phyloP scores from a whole-genome alignment of 2,113 vertebrate genomes.

The Nothocercus julius region DNA sequence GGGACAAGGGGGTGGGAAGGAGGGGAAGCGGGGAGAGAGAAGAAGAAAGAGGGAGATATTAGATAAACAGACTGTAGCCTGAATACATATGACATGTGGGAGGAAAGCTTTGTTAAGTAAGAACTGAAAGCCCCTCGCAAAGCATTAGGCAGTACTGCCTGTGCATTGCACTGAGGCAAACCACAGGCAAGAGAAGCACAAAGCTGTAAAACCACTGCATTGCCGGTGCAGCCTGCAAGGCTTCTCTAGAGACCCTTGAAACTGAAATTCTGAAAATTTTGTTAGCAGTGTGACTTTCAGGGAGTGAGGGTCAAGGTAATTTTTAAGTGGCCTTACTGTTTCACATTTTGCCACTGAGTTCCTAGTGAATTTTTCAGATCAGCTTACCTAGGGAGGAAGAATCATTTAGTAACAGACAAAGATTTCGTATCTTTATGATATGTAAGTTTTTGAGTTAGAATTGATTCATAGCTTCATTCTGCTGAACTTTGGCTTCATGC shows the following conservation, averaged over 20 bases:
- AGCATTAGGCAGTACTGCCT: conserved; percentile 33
- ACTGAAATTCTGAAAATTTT: neutral
- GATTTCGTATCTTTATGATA: neutral
- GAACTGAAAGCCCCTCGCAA: conserved; percentile 40
- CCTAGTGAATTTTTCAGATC: neutral
- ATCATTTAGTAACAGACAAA: neutral
- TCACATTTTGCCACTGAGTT: neutral
- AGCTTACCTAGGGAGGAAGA: neutral
- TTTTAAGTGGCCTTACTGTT: neutral
- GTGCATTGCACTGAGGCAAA: conserved; percentile 40
- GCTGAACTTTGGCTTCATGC: neutral
- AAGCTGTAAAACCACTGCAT: neutral
- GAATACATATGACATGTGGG: conserved; percentile 71
- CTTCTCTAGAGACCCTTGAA: neutral
- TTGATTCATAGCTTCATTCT: conserved; percentile 10
- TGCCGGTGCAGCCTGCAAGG: neutral
- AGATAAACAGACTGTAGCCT: conserved; percentile 72
- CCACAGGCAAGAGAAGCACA: neutral
- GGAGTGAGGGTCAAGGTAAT: too few relatives aligned
- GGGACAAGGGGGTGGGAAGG: conserved; percentile 31
- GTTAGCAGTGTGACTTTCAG: neutral
- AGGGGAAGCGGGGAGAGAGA: neutral
- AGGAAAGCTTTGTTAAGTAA: conserved; percentile 70
- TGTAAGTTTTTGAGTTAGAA: neutral
- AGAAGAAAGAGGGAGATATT: conserved; percentile 44